Base-by-base conservation (phyloP, 2,888 invertebrate species). In the Cantharis lateralis region DNA sequence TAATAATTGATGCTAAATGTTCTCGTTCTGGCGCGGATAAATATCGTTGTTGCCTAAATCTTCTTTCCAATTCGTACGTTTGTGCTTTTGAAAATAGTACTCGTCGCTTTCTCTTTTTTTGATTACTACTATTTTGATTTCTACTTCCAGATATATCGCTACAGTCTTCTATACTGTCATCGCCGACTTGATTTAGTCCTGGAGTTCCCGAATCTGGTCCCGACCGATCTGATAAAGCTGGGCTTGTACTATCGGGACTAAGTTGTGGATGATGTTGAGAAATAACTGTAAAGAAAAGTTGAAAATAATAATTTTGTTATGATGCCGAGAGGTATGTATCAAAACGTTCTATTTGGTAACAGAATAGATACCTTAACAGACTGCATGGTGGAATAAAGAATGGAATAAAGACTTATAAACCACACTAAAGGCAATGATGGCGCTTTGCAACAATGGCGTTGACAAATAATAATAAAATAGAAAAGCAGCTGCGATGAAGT, bases 81-180 rank as follows among this genome's bases (percentile, higher is more conserved):
- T 99, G 99, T 0, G 97, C 96, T 89, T 98, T 99, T 71, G 98
- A 98, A 89, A 99, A 99, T 1, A 99, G 91, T 0, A 99, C 98
- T 2, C 99, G 92, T 73, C 99, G 92, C 89, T 99, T 99, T 76
- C 98, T 93, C 86, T 98, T 97, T 88, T 98, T 97, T 85, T 94
- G 94, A 13, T 88, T 89, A 10, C 84, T 82, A 11, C 84, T 84
- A 48, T 84, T 85, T 3, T 89, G 87, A 2, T 89, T 89, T 82
- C 10, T 88, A 48, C 76, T 74, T 13, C 71, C 71, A 24, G 74
- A 70, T 32, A 76, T 75, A 11, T 77, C 77, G 32, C 71, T 71
- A 70, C 74, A 72, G 48, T 78, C 78, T 28, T 77, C 77, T 10
- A 76, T 68, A 70, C 76, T 73, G 24, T 77, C 75, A 18, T 74